Conservation (phyloP, 2,113 vertebrate species). For the Odobenus rosmarus region DNA sequence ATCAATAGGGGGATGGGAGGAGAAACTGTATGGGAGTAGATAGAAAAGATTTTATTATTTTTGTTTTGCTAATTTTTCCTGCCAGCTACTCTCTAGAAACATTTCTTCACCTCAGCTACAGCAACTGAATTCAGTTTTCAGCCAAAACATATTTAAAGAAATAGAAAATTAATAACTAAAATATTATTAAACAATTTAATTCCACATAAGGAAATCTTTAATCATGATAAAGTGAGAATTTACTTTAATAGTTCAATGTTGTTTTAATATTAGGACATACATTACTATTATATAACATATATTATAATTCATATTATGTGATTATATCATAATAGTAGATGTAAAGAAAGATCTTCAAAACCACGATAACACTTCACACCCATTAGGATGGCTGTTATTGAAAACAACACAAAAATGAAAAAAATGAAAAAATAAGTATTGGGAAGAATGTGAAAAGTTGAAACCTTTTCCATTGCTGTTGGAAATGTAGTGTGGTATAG, state of each 20-base stretch:
- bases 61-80: constrained; percentile 6
- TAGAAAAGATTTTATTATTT: neutral
- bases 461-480: neutral
- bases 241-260: neutral
- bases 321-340: neutral
- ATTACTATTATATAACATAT: neutral
- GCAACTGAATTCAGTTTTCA: neutral
- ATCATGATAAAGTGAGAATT: neutral
- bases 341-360: neutral
- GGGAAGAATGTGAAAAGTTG: neutral
- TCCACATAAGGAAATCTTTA: neutral
- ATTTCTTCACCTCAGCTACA: neutral
- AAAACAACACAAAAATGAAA: neutral
- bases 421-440: neutral
- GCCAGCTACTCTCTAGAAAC: neutral
- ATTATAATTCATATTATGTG: neutral
- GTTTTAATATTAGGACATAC: neutral
- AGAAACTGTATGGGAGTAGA: neutral
- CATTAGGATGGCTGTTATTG: neutral
- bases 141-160: neutral
- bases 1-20: neutral
- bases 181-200: neutral
- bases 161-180: neutral
- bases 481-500: neutral
- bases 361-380: neutral